Evolutionary conservation across 2,888 invertebrate genomes (phyloP), one percentile per base, ranked within the genome.

Genomic region (Sericinus montela): DNA sequence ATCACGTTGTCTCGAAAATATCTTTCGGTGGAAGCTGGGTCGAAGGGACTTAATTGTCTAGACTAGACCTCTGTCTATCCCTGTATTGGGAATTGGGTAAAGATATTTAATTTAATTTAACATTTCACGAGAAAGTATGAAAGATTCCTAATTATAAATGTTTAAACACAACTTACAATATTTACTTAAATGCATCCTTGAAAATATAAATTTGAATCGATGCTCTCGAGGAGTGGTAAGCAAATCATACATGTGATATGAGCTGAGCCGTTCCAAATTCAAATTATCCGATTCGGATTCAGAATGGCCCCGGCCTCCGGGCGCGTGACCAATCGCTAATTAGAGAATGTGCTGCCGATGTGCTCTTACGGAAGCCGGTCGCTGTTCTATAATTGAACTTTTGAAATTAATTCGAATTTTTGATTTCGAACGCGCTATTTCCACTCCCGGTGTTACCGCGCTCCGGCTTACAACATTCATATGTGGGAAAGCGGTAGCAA

Each of bases 301-400:
- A 68, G 75, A 79, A 77, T 72, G 72, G 63, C 64, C 63, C 66
- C 68, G 76, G 76, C 76, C 75, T 69, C 72, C 76, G 72, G 77
- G 0, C 80, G 86, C 84, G 86, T 85, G 84, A 79, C 87, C 84
- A 88, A 88, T 88, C 82, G 85, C 81, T 87, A 88, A 88, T 87
- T 85, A 85, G 86, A 77, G 79, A 84, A 82, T 81, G 72, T 70
- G 72, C 77, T 72, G 86, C 76, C 79, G 83, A 82, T 81, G 72
- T 70, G 72, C 77, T 72, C 72, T 72, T 73, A 80, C 87, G 81
- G 87, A 85, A 88, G 87, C 86, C 79, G 81, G 83, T 82, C 76
- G 75, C 63, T 63, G 68, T 70, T 74, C 75, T 69, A 73, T 83
- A 87, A 86, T 87, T 85, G 81, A 86, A 82, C 72, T 80, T 81